Base-by-base conservation (phyloP, 2,113 vertebrate genomes). In the Psittacara wagleri region DNA sequence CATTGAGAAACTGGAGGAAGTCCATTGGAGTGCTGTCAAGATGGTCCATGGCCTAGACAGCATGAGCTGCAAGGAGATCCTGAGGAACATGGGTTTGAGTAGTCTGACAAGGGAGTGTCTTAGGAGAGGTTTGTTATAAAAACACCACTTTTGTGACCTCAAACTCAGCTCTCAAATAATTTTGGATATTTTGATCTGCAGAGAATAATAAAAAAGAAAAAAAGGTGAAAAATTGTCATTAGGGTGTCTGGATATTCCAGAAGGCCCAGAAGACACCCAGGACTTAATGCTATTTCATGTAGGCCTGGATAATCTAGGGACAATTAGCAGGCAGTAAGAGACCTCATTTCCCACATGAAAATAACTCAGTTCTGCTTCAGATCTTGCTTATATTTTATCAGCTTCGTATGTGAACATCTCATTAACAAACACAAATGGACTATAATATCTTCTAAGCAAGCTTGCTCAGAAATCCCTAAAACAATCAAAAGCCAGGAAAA, bases 401-500 rank as follows among this genome's bases (percentile, higher is more conserved):
- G 44, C 25, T 89, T 92, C 2, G 0, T 48, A 73, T 44, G 48
- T 51, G 57, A 87, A 69, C 16, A 12, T 67, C 49, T 84, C 83
- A 86, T 79, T 87, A 94, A 41, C 19, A 51, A 64, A 72, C 31
- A 41, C 29, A 92, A 88, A 93, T 33, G 88, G 57, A 54, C 61
- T 68, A 41, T 68, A 84, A 83, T 7, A 2, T 54, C 86, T 84
- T 80, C 62, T 94, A 76, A 90, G 78, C n/a, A 88, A 86, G 66
- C 44, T 90, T 66, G 39, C 83, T 96, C 88, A 94, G 84, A 95
- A 94, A 89, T 72, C 46, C 22, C 78, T 52, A 41, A 78, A 92
- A 95, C 24, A 87, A 78, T 59, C 48, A 61, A 78, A 86, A 90
- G 15, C n/a, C n/a, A 31, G 28, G 27, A 64, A 67, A 93, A 91